These are phyloP conservation scores for Sorex fumeus DNA, from an alignment of 2,113 vertebrate genomes.

Conservation along the genomic window DNA sequence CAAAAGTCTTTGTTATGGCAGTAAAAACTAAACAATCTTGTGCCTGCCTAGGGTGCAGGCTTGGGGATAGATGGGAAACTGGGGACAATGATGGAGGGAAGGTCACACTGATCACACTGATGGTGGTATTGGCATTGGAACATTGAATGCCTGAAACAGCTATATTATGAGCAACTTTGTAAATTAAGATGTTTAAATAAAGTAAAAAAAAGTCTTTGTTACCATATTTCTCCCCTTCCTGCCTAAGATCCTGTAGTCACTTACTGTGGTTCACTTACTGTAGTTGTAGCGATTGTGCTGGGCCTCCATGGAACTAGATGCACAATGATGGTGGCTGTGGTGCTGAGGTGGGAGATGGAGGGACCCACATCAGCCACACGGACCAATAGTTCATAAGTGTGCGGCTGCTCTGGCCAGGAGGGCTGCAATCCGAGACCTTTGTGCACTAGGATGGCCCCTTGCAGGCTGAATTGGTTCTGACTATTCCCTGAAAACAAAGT, in stretches of 20 bases:
- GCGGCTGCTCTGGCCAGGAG: slow-evolving; percentile 22
- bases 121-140: too few species aligned
- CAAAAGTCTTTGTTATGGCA: not conserved
- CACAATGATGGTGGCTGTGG: slow-evolving; percentile 84
- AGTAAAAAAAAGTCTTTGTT: too few species aligned
- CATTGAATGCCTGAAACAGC: too few species aligned
- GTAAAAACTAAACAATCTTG: too few species aligned
- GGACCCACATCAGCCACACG: slow-evolving; percentile 70
- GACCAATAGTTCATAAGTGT: slow-evolving; percentile 85
- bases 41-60: too few species aligned
- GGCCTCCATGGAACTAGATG: slow-evolving; percentile 82
- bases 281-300: slow-evolving; percentile 68
- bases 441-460: slow-evolving; percentile 74
- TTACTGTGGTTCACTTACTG: slow-evolving; percentile 76
- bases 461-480: slow-evolving; percentile 84
- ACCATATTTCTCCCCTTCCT: not conserved
- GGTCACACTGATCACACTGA: too few species aligned
- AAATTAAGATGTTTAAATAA: too few species aligned
- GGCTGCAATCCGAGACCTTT: slow-evolving; percentile 33
- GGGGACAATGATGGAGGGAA: too few species aligned
- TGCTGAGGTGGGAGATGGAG: slow-evolving; percentile 76
- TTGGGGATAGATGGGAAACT: too few species aligned
- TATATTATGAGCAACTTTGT: too few species aligned
- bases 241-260: slow-evolving; percentile 18
- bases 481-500: slow-evolving; percentile 85